Evolutionary conservation across 2,888 invertebrate species (phyloP).

Genomic region (Galeopsomyia nigrocyanea): DNA sequence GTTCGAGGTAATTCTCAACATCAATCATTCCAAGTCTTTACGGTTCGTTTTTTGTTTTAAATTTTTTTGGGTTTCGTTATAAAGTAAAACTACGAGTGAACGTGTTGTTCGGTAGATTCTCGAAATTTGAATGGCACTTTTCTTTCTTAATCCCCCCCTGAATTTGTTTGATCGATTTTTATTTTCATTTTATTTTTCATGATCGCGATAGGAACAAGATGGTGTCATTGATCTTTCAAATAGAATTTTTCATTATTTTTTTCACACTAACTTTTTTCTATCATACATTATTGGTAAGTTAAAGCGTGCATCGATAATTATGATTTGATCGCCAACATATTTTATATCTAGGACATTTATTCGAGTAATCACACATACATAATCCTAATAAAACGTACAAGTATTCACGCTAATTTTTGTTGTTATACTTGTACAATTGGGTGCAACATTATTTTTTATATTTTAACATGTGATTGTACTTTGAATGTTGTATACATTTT

Average conservation of each 20-base stretch:
- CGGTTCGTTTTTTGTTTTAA: too few species aligned
- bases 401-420: too few species aligned
- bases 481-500: constrained; percentile 15
- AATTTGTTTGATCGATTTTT: constrained; percentile 11
- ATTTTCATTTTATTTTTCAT: constrained; percentile 6
- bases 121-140: background rate
- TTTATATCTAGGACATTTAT: too few species aligned
- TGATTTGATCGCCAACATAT: too few species aligned
- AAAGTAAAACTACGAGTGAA: background rate
- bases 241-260: background rate
- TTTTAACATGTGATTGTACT: too few species aligned
- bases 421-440: too few species aligned
- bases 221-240: background rate
- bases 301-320: too few species aligned
- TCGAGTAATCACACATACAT: too few species aligned
- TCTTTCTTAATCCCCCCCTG: background rate
- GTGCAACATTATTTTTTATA: too few species aligned
- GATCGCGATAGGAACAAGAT: constrained; percentile 19
- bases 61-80: too few species aligned
- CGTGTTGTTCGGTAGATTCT: background rate
- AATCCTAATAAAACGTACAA: too few species aligned
- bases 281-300: constrained; percentile 17
- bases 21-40: constrained; percentile 15
- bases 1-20: constrained; percentile 76
- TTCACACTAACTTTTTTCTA: constrained; percentile 24